phyloP scores from a whole-genome alignment of 2,797 vertebrate species.

The Megalops cyprinoides region DNA sequence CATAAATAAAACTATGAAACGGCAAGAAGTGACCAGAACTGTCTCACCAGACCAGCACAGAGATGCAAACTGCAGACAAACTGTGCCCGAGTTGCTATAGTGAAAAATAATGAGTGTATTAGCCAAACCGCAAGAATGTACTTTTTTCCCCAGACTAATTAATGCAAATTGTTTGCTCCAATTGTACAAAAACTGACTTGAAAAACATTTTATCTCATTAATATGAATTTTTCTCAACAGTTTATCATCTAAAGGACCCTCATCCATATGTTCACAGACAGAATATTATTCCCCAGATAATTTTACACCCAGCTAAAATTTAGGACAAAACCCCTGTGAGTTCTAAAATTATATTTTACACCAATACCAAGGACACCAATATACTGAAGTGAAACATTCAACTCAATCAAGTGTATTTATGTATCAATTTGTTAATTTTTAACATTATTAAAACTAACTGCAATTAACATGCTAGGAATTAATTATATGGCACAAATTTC shows the following conservation, averaged over 20 bases:
- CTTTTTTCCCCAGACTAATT: too few species aligned
- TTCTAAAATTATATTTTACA: too few species aligned
- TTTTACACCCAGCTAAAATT: not conserved
- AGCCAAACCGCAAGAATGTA: too few species aligned
- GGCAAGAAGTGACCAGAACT: not conserved
- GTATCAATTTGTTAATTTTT: not conserved
- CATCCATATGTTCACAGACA: not conserved
- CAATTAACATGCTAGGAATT: not conserved
- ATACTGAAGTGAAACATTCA: not conserved
- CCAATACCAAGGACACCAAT: not conserved
- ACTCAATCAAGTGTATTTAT: not conserved
- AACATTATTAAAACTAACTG: not conserved
- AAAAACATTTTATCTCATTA: not conserved
- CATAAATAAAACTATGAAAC: not conserved
- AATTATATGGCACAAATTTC: not conserved
- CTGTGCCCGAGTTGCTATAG: not conserved
- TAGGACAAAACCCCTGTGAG: not conserved
- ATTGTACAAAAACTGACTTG: not conserved
- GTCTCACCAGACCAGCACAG: not conserved
- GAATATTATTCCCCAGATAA: not conserved
- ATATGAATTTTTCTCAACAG: not conserved
- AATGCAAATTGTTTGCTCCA: too few species aligned
- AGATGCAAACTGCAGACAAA: constrained; percentile 1
- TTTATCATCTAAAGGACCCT: not conserved
- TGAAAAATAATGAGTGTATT: too few species aligned